These are phyloP conservation scores for Actinemys pallida DNA, from an alignment of 2,113 vertebrate genomes.

Conservation along the genomic window DNA sequence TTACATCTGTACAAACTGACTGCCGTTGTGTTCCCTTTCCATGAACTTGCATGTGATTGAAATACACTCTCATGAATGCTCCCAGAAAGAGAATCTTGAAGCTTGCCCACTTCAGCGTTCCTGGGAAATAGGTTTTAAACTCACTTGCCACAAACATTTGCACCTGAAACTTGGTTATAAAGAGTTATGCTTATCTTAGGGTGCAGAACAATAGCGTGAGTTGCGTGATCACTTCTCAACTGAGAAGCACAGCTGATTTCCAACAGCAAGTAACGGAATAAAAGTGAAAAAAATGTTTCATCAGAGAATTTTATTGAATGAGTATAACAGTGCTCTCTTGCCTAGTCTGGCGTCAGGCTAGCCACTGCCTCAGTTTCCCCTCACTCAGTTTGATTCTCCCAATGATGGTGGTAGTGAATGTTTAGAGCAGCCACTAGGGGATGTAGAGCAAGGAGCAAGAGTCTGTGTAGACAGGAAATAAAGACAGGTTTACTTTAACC, in stretches of 20 bases:
- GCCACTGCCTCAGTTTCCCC: background rate
- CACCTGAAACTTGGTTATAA: background rate
- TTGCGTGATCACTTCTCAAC: background rate
- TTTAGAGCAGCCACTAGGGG: background rate
- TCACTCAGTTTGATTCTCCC: background rate
- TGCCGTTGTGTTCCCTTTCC: fast-evolving
- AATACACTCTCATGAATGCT: fast-evolving
- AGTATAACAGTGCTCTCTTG: background rate
- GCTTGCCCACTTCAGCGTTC: background rate
- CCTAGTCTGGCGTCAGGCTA: background rate
- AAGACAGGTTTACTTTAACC: too few species aligned
- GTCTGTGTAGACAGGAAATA: background rate
- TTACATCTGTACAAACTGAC: background rate
- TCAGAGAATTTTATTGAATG: background rate
- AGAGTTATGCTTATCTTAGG: fast-evolving
- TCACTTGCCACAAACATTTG: background rate
- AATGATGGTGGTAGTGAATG: background rate
- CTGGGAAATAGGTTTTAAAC: background rate
- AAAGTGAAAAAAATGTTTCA: background rate
- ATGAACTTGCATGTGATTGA: fast-evolving
- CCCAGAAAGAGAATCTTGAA: background rate
- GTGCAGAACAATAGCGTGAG: background rate
- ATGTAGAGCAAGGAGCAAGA: background rate
- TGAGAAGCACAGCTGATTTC: background rate
- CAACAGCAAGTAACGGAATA: background rate